Evolutionary conservation across 2,888 invertebrate species (phyloP).

Genomic region (Spialia ferax): DNA sequence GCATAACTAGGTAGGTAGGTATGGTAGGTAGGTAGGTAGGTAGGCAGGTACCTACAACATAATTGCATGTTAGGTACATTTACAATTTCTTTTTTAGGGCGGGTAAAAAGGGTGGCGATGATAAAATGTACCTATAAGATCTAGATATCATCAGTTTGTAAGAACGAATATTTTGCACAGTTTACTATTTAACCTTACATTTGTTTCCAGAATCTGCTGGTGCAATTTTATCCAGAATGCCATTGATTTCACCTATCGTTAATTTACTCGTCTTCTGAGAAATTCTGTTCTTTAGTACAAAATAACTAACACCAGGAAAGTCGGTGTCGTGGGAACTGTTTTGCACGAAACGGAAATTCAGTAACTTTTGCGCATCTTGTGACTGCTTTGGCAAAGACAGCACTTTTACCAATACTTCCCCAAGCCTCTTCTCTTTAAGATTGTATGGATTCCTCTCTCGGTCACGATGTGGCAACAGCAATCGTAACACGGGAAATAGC

Average conservation of each 20-base stretch:
- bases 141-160: too few species aligned
- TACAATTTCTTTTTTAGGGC: too few species aligned
- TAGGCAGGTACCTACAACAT: too few species aligned
- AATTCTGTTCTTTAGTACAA: slow-evolving; percentile 88
- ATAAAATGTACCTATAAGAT: too few species aligned
- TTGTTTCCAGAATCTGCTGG: slow-evolving; percentile 88
- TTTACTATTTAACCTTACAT: slow-evolving; percentile 52
- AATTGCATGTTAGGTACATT: too few species aligned
- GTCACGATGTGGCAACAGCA: slow-evolving; percentile 93
- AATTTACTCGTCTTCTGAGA: slow-evolving; percentile 74
- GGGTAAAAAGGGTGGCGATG: too few species aligned
- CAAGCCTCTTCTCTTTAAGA: slow-evolving; percentile 92
- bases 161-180: too few species aligned
- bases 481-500: slow-evolving; percentile 91
- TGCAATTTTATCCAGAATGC: slow-evolving; percentile 91
- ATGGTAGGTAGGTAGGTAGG: too few species aligned
- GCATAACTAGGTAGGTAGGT: too few species aligned
- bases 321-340: slow-evolving; percentile 87
- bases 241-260: slow-evolving; percentile 91
- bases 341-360: slow-evolving; percentile 78
- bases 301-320: slow-evolving; percentile 93
- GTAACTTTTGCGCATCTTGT: slow-evolving; percentile 70
- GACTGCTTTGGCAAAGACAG: slow-evolving; percentile 90
- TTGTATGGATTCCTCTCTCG: slow-evolving; percentile 93
- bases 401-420: slow-evolving; percentile 90